Base-by-base conservation (phyloP, 2,113 vertebrate species). In the Cromileptes altivelis region DNA sequence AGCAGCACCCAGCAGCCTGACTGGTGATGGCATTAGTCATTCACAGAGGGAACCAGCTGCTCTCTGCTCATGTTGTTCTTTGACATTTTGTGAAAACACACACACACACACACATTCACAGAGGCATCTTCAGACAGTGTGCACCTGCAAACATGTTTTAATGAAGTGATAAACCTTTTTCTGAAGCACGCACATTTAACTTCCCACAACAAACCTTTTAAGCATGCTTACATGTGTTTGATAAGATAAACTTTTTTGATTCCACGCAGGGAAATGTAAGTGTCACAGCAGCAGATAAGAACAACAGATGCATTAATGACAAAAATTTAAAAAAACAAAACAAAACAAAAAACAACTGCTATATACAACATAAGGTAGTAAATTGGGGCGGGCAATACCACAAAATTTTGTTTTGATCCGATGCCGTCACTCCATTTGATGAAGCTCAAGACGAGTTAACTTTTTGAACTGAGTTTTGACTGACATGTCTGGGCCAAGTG, bases 51-150 rank as follows among this genome's bases (percentile, higher is more conserved):
- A 72, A 52, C 47, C 80, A 65, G 77, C 73, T 78, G 80, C 70
- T 83, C 62, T 40, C n/a, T 10, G 65, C 72, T 45, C 55, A 71
- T 67, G 57, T 30, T 30, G 17, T 80, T 80, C 53, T 80, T 50
- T 87, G 71, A 72, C 81, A 80, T 80, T 76, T 72, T 61, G 58
- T 49, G 15, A 23, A 60, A 64, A 80, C 47, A 69, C 13, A 61
- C 10, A 45, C 50, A 37, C 65, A 53, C 67, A 27, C n/a, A 12
- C 33, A 37, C 33, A 61, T 9, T 21, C 57, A 37, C 13, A 21
- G 19, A 14, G 42, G 18, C 25, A 25, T 49, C 6, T 14, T 47
- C 17, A 19, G 45, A 21, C 80, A 55, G 4, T 5, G 19, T 55
- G 64, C 52, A 56, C 68, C 64, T 53, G 18, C 25, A 45, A 49